Base-by-base conservation (phyloP, 2,113 vertebrate species). In the Chloropsis hardwickii region DNA sequence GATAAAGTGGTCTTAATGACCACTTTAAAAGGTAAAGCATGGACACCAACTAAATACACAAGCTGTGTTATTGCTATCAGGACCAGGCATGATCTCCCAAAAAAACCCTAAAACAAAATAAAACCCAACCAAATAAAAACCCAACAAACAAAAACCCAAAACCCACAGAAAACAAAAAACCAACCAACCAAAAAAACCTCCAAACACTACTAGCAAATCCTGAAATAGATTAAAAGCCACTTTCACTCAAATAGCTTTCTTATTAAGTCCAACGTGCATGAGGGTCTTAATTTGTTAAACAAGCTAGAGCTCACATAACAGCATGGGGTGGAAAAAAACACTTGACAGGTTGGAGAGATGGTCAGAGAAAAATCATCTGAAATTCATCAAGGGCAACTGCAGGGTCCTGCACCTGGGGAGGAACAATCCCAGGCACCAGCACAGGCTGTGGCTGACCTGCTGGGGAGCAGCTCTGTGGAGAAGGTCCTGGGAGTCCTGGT, bases 331-430 rank as follows among this genome's bases (percentile, higher is more conserved):
- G 33, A 60, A 47, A n/a, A 70, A 60, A 39, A 22, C 7, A 8
- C 21, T 35, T 1, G 1, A 6, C 16, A 40, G 6, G 5, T 7
- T 47, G 48, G 40, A 56, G 45, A 69, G 14, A 42, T 5, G 17
- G 29, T 5, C 28, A 47, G 2, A 54, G n/a, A 50, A 18, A 44
- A 56, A 10, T 5, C 0, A 0, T 12, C 35, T 2, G 48, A 56
- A 31, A 64, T 21, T 27, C 35, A 22, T 10, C 48, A 18, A 62
- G 16, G n/a, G 10, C 40, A 62, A 40, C 1, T 22, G 25, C 40
- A 25, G 14, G 8, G 20, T 19, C 42, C 48, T 80, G 35, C 7
- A 15, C 11, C 7, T 42, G 57, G 6, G 14, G 7, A 64, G 4
- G 35, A 42, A 27, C 17, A 62, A 8, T 2, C 57, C 35, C 31